These are phyloP conservation scores for Poecile atricapillus DNA, from an alignment of 2,113 vertebrate genomes.

Conservation along the genomic window DNA sequence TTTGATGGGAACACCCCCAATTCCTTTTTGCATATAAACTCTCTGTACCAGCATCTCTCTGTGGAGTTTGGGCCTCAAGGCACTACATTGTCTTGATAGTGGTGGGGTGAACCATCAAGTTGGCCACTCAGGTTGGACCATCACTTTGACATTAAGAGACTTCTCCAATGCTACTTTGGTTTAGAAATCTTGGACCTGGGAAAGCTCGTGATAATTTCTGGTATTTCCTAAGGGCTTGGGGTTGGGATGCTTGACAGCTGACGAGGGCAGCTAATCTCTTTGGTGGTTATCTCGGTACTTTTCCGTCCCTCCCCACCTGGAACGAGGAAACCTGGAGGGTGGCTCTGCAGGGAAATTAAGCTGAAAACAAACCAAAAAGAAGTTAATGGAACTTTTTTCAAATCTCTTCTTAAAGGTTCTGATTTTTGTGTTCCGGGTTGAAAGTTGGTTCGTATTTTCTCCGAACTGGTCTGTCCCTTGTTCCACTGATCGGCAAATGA, in stretches of 20 bases:
- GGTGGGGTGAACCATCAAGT: constrained; percentile 62
- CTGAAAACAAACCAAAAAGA: constrained; percentile 71
- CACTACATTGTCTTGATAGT: constrained; percentile 58
- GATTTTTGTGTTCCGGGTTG: constrained; percentile 59
- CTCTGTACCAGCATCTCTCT: constrained; percentile 63
- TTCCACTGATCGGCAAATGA: constrained; percentile 48
- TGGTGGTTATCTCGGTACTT: constrained; percentile 42
- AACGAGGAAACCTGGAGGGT: constrained; percentile 59
- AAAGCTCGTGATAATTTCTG: constrained; percentile 58
- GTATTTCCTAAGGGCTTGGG: constrained; percentile 66
- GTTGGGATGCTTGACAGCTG: constrained; percentile 47
- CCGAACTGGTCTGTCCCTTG: constrained; percentile 53
- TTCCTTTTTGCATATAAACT: constrained; percentile 64
- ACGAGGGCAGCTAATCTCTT: constrained; percentile 37
- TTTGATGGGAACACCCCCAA: constrained; percentile 56
- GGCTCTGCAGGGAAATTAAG: constrained; percentile 64
- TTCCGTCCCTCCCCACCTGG: constrained; percentile 56
- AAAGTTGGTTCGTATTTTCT: constrained; percentile 57
- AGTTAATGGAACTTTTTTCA: constrained; percentile 66
- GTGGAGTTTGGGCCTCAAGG: constrained; percentile 59
- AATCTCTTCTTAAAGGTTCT: constrained; percentile 66
- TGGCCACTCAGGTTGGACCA: constrained; percentile 68
- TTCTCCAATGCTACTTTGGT: constrained; percentile 68
- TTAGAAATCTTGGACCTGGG: constrained; percentile 64
- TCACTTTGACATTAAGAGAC: constrained; percentile 66